These are phyloP conservation scores for Anneissia japonica DNA, from an alignment of 35 echinoderm and acorn worm genomes.

Conservation along the genomic window DNA sequence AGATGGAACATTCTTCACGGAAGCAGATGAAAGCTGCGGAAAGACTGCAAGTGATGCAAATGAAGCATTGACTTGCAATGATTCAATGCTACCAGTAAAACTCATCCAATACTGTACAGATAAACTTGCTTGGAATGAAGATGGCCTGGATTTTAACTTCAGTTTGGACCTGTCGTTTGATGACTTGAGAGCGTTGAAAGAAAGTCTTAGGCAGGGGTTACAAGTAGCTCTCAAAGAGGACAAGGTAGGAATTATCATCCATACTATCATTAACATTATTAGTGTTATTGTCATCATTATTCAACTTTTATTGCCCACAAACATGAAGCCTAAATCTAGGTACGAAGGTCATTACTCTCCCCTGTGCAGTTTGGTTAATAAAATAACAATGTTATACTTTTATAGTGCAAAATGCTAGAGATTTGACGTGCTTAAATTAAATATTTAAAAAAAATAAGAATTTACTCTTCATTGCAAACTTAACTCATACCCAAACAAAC, in stretches of 20 bases:
- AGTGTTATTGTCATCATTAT: background rate
- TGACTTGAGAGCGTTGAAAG: constrained; percentile 84
- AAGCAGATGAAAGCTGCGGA: background rate
- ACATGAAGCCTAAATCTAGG: too few relatives aligned
- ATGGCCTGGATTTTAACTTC: constrained; percentile 64
- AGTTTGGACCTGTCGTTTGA: constrained; percentile 64
- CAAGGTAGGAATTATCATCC: constrained; percentile 43
- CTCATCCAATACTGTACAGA: constrained; percentile 53
- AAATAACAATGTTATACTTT: too few relatives aligned
- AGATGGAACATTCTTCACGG: constrained; percentile 3
- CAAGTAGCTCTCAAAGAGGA: constrained; percentile 76
- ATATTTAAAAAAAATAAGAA: too few relatives aligned
- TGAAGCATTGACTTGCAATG: background rate
- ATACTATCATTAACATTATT: background rate
- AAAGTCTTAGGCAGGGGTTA: constrained; percentile 69
- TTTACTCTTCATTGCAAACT: too few relatives aligned
- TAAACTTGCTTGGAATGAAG: constrained; percentile 69
- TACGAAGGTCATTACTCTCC: too few relatives aligned
- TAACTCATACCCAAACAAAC: too few relatives aligned
- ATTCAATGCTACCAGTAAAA: background rate
- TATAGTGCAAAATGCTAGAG: too few relatives aligned
- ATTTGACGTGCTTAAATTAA: too few relatives aligned
- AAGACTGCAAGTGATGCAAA: too few relatives aligned
- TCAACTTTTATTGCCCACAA: too few relatives aligned
- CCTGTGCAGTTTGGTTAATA: too few relatives aligned